These are phyloP conservation scores for Orthosia gracilis DNA, from an alignment of 2,888 invertebrate genomes.

Conservation along the genomic window DNA sequence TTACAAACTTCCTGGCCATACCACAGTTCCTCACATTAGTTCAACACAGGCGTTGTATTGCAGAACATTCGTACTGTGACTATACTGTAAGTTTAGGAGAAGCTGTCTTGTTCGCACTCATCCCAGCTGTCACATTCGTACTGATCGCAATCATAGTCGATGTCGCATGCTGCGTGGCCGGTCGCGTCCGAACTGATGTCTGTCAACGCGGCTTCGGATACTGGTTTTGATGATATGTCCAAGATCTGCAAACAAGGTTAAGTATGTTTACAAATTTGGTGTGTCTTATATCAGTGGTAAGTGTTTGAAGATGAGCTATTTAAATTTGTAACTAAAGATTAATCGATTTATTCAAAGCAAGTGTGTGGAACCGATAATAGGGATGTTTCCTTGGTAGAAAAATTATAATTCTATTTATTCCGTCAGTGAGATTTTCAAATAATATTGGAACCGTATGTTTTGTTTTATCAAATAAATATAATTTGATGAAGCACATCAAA, in stretches of 20 bases:
- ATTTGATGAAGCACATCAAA: too few species aligned
- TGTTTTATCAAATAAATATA: too few species aligned
- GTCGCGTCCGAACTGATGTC: slow-evolving; percentile 90
- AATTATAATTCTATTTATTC: too few species aligned
- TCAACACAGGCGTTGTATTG: not conserved
- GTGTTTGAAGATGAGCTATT: not conserved
- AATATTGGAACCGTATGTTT: too few species aligned
- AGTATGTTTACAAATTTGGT: not conserved
- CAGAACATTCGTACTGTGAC: not conserved
- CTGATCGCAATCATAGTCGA: slow-evolving; percentile 89
- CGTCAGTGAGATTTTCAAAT: too few species aligned
- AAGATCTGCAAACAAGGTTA: slow-evolving; percentile 78
- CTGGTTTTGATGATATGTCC: slow-evolving; percentile 90
- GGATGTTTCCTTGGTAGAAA: too few species aligned
- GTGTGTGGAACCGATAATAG: not conserved
- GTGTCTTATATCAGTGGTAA: not conserved
- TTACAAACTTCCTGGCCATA: not conserved
- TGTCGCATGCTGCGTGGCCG: slow-evolving; percentile 90
- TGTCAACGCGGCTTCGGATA: slow-evolving; percentile 88
- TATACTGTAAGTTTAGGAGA: slow-evolving; percentile 78
- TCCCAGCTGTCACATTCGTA: slow-evolving; percentile 91
- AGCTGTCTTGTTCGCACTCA: slow-evolving; percentile 91
- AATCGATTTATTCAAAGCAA: not conserved
- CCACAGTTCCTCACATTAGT: not conserved
- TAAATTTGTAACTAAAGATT: not conserved